A percentile compares a stretch with the other conserved stretches of the same genome.
Conservation (phyloP, 1,140 invertebrate genomes). For the Polypedilum pembai region DNA sequence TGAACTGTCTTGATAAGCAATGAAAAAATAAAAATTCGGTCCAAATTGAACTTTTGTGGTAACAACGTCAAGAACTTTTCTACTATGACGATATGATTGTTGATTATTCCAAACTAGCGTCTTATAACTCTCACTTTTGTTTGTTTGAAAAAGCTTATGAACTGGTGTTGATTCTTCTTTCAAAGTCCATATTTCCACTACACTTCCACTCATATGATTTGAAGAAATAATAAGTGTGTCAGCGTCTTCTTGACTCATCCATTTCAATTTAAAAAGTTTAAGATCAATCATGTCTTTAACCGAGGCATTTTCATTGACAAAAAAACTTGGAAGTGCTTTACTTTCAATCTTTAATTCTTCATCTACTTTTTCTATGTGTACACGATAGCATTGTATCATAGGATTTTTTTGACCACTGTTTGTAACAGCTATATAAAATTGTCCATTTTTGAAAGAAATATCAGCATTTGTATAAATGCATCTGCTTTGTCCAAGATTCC, state of each 20-base stretch:
- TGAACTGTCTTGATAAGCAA: slow-evolving; percentile 65
- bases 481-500: slow-evolving; percentile 65
- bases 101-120: slow-evolving; percentile 66
- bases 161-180: slow-evolving; percentile 68
- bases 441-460: slow-evolving; percentile 68
- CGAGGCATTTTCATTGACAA: slow-evolving; percentile 55
- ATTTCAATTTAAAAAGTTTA: slow-evolving; percentile 62
- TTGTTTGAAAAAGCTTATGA: slow-evolving; percentile 58
- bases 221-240: slow-evolving; percentile 72
- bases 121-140: slow-evolving; percentile 44
- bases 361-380: slow-evolving; percentile 51
- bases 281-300: slow-evolving; percentile 41
- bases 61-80: slow-evolving; percentile 31
- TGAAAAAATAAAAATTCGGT: slow-evolving; percentile 47
- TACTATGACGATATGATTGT: slow-evolving; percentile 50
- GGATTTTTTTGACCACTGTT: slow-evolving; percentile 50
- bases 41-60: slow-evolving; percentile 33
- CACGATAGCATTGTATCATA: slow-evolving; percentile 67
- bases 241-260: slow-evolving; percentile 70
- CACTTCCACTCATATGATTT: slow-evolving; percentile 53
- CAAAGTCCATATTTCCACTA: slow-evolving; percentile 80
- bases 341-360: slow-evolving; percentile 54
- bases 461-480: slow-evolving; percentile 67
- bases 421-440: slow-evolving; percentile 66
- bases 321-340: slow-evolving; percentile 74